These are phyloP conservation scores for Chaetodon auriga DNA, from an alignment of 2,113 vertebrate genomes.

Conservation along the genomic window DNA sequence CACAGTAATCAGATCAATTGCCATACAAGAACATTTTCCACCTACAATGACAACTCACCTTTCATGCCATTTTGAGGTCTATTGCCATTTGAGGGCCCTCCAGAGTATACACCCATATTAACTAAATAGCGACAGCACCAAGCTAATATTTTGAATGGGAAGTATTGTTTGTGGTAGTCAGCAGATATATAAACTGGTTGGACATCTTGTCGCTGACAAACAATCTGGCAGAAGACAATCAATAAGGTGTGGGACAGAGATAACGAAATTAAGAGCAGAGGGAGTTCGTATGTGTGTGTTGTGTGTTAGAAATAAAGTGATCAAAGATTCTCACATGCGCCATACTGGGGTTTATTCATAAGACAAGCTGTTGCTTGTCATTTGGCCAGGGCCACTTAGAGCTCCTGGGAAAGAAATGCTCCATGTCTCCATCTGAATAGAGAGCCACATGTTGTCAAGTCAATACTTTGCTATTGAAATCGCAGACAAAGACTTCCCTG, in stretches of 20 bases:
- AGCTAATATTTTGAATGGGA: constrained; percentile 43
- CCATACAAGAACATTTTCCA: constrained; percentile 54
- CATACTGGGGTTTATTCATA: constrained; percentile 77
- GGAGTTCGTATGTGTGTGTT: constrained; percentile 9
- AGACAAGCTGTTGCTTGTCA: constrained; percentile 79
- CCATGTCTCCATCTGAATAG: constrained; percentile 72
- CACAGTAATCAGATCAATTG: constrained; percentile 68
- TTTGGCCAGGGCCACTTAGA: constrained; percentile 73
- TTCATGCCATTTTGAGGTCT: constrained; percentile 48
- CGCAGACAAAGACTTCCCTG: constrained; percentile 73
- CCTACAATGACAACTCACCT: constrained; percentile 40
- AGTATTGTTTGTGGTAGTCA: constrained; percentile 29
- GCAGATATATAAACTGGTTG: constrained; percentile 16
- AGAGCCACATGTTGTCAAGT: constrained; percentile 76
- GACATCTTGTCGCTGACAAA: constrained; percentile 35
- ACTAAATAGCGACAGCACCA: constrained; percentile 18
- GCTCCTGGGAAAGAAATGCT: constrained; percentile 74
- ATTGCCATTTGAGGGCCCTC: constrained; percentile 52
- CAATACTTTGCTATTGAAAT: constrained; percentile 79
- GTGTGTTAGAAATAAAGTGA: constrained; percentile 43
- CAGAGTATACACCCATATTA: constrained; percentile 47
- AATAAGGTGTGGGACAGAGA: background rate
- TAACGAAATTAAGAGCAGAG: constrained; percentile 1
- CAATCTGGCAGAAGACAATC: constrained; percentile 5
- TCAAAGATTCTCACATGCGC: constrained; percentile 59